These are phyloP conservation scores for Encarsia formosa DNA, from an alignment of 2,888 invertebrate genomes.

Conservation along the genomic window DNA sequence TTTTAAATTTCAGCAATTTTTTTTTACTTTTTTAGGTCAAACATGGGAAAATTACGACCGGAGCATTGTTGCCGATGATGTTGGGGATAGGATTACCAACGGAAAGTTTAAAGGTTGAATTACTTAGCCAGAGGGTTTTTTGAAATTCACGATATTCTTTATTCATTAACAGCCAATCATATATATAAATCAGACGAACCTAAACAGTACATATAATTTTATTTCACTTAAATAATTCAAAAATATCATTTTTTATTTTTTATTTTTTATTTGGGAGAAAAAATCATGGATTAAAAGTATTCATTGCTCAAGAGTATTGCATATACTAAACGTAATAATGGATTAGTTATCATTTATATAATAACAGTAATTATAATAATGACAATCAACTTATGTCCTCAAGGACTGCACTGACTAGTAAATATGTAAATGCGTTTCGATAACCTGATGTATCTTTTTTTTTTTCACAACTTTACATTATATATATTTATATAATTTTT, in stretches of 20 bases:
- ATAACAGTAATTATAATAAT: conserved; percentile 17
- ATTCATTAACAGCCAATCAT: conserved; percentile 25
- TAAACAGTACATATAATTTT: conserved; percentile 16
- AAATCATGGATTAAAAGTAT: not conserved
- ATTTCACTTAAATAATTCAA: conserved; percentile 1
- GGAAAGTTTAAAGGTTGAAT: too few species aligned
- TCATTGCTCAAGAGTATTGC: not conserved
- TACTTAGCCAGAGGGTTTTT: not conserved
- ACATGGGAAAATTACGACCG: not conserved
- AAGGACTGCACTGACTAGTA: conserved; percentile 22
- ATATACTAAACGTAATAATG: conserved; percentile 12
- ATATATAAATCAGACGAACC: conserved; percentile 19
- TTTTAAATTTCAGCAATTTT: not conserved
- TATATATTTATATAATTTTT: too few species aligned
- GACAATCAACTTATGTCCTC: conserved; percentile 14
- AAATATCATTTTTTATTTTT: conserved; percentile 4
- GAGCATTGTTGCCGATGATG: too few species aligned
- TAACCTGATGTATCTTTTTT: conserved; percentile 17
- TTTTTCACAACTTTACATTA: conserved; percentile 13
- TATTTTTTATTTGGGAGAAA: too few species aligned
- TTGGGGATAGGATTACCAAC: too few species aligned
- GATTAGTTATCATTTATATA: conserved; percentile 11
- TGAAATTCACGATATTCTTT: conserved; percentile 25
- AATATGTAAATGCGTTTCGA: conserved; percentile 21
- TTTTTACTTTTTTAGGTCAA: not conserved